Base-by-base conservation (phyloP, 2,113 vertebrate genomes). In the Tupaia tana region DNA sequence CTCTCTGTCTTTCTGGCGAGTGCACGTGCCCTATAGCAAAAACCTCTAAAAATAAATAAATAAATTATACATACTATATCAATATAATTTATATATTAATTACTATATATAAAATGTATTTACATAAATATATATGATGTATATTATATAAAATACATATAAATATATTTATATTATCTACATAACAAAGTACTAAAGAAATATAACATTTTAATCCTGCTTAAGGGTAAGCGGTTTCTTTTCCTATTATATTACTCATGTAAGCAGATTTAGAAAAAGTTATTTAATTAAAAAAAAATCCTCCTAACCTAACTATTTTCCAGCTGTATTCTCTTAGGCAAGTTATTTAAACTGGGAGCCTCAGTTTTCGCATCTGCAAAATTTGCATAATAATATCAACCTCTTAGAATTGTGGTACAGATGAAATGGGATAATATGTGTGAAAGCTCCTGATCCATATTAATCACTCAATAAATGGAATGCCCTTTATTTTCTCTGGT, bases 301-400 rank as follows among this genome's bases (percentile, higher is more conserved):
- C 71, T 70, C n/a, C 9, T 19, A 64, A 89, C 19, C 54, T 85
- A 61, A 81, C 85, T 67, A 19, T 70, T 79, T 84, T 25, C 58
- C 83, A 69, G 54, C 58, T 85, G 29, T 69, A 22, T 81, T 75
- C 52, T 67, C 63, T 73, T 54, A 78, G 59, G 90, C 61, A 86
- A 85, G 91, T 89, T 63, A 82, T 59, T 94, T 54, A 66, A 79
- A 59, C 19, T 22, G 81, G 81, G 81, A 90, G 61, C 43, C 43
- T 78, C 71, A 70, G 31, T 80, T 88, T 91, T 90, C 18, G 25
- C 58, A 73, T 71, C 54, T 63, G 71, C n/a, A 64, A 64, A 82
- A 83, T 91, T 64, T 70, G 27, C 64, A 82, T 93, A 79, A 90
- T 52, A 77, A 63, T 66, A 95, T 43, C 86, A 8, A 1, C 43